Evolutionary conservation across 92 coral and sea anemone species (phyloP), one percentile per base, ranked within the genome.

Genomic region (Porites cylindrica): DNA sequence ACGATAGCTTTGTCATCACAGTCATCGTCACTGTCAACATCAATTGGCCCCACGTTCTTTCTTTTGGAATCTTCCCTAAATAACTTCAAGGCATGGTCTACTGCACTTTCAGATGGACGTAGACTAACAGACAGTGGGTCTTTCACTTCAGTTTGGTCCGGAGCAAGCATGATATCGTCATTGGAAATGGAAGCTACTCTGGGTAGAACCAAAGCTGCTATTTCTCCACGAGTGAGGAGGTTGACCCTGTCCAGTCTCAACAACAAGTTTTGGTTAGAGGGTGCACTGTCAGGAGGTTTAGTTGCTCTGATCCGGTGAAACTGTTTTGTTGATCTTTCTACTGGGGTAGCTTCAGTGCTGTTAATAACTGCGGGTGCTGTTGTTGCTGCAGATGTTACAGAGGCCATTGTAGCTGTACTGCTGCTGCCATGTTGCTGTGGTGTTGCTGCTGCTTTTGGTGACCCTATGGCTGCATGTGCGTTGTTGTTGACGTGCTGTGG

Each of bases 71-170:
- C 32, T 53, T 77, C 82, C 13, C 71, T 77, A 18, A 78, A 75
- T 21, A 86, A 78, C 74, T 78, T 43, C 38, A 86, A 77, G 26
- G 90, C 90, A 78, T 86, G 73, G 50, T 67, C 38, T 12, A 86
- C 72, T 47, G 85, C 58, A 50, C 70, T 58, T 50, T 77, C 85
- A 16, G 77, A n/a, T 69, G 90, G 90, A 67, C 78, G 90, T 60
- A 12, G 51, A 4, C 26, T 58, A 21, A 26, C 81, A 58, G 59
- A 12, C 10, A 60, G 16, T 32, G 79, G 79, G 38, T 75, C 26
- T 53, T 12, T 75, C 20, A 20, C 43, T 77, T 60, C 82, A n/a
- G 66, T 13, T 14, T 26, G 51, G 75, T 38, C 58, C 24, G 6
- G 66, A 19, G 43, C 89, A 20, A 77, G 51, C 10, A 76, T 50